These are phyloP conservation scores for Malachius bipustulatus DNA, from an alignment of 2,888 invertebrate species.

Conservation along the genomic window DNA sequence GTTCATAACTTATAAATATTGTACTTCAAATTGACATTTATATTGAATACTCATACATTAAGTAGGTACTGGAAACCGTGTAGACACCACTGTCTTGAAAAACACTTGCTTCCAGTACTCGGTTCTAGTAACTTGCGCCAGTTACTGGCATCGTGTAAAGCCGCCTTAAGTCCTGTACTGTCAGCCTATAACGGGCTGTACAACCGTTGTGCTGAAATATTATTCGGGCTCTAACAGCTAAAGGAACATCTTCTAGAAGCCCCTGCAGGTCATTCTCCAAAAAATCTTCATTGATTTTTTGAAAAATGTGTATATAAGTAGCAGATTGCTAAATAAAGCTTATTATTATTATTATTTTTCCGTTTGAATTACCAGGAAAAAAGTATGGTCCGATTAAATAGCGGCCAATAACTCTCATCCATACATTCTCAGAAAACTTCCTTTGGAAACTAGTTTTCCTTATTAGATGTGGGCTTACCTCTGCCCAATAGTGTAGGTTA, in stretches of 20 bases:
- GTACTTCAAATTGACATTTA: too few species aligned
- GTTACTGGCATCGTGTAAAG: too few species aligned
- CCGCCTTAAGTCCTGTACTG: too few species aligned
- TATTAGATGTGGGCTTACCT: slow-evolving; percentile 8
- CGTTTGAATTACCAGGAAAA: slow-evolving; percentile 9
- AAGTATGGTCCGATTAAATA: slow-evolving; percentile 10
- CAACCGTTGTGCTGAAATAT: not conserved
- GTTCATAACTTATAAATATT: too few species aligned
- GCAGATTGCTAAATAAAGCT: too few species aligned
- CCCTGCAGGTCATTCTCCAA: not conserved
- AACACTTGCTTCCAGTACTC: too few species aligned
- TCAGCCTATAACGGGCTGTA: not conserved
- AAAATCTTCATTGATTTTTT: not conserved
- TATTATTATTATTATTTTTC: too few species aligned
- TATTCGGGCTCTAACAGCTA: not conserved
- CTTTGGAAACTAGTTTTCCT: slow-evolving; percentile 2
- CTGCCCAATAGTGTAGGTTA: slow-evolving; percentile 10
- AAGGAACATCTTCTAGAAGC: slow-evolving; percentile 3
- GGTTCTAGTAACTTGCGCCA: too few species aligned
- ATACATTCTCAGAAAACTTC: slow-evolving; percentile 9
- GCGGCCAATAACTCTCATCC: slow-evolving; percentile 9
- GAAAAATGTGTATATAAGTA: too few species aligned
- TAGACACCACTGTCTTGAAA: too few species aligned
- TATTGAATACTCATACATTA: too few species aligned
- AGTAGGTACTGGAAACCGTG: too few species aligned